These are phyloP conservation scores for Prunella strophiata DNA, from an alignment of 2,797 vertebrate species.

Conservation along the genomic window DNA sequence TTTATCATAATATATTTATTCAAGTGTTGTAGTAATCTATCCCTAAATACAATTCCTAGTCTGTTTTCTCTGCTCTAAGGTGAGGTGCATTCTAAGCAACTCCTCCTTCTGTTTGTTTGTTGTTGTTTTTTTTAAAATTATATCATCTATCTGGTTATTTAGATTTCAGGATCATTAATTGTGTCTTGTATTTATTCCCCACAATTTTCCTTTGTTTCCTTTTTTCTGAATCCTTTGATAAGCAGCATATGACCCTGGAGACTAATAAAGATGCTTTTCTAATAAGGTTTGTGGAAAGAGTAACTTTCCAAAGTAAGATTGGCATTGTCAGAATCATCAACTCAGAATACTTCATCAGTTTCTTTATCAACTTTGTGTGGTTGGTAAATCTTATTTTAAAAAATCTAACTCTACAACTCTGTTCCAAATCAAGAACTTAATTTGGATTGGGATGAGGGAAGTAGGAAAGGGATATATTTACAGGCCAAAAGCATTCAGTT, in stretches of 20 bases:
- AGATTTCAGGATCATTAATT: neutral
- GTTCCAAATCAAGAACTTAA: neutral
- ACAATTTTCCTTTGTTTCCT: neutral
- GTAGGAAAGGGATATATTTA: neutral
- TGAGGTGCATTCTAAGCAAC: neutral
- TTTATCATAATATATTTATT: neutral
- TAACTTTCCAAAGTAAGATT: neutral
- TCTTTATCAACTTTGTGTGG: neutral
- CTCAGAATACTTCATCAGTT: neutral
- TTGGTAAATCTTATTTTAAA: neutral
- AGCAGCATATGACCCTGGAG: fast-evolving
- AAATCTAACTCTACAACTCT: neutral
- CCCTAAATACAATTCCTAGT: neutral
- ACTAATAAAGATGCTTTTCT: neutral
- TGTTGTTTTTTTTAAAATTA: neutral
- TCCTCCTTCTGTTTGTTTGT: neutral
- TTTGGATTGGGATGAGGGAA: neutral
- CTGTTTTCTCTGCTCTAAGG: neutral
- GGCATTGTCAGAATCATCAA: neutral
- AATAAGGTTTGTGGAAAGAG: neutral
- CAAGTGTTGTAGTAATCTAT: neutral
- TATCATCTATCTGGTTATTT: neutral
- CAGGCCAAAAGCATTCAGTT: neutral
- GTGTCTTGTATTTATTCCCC: neutral
- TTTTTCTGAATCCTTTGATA: neutral